Conservation (phyloP, 2,113 vertebrate species). For the Xiphophorus hellerii region DNA sequence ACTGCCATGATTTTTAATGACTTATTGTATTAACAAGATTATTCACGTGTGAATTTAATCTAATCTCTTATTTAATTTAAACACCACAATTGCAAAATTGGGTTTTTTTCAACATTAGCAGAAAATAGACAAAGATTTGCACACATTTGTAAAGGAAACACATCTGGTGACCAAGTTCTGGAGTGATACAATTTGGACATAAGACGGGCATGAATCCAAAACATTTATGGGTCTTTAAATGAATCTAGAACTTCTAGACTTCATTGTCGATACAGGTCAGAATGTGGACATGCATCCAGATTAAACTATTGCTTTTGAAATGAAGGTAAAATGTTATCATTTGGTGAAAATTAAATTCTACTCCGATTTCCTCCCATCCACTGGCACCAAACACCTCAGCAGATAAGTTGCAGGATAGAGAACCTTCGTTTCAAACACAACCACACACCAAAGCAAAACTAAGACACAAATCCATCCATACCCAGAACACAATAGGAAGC, state of each 20-base stretch:
- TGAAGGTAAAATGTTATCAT: not conserved
- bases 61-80: too few relatives aligned
- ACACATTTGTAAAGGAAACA: too few relatives aligned
- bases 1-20: too few relatives aligned
- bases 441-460: slow-evolving; percentile 8
- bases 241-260: not conserved
- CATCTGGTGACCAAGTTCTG: too few relatives aligned
- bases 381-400: not conserved
- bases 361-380: not conserved
- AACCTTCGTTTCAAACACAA: not conserved
- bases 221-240: not conserved
- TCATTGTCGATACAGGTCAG: not conserved
- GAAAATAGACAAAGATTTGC: too few relatives aligned
- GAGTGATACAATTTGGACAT: not conserved
- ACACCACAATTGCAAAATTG: too few relatives aligned
- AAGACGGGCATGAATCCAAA: not conserved
- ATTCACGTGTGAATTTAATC: too few relatives aligned
- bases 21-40: too few relatives aligned
- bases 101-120: too few relatives aligned
- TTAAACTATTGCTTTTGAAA: not conserved
- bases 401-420: too few relatives aligned
- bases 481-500: too few relatives aligned
- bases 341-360: not conserved
- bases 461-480: not conserved
- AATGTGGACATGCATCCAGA: too few relatives aligned